Base-by-base conservation (phyloP, 2,888 invertebrate species). In the Branchellion lobata region DNA sequence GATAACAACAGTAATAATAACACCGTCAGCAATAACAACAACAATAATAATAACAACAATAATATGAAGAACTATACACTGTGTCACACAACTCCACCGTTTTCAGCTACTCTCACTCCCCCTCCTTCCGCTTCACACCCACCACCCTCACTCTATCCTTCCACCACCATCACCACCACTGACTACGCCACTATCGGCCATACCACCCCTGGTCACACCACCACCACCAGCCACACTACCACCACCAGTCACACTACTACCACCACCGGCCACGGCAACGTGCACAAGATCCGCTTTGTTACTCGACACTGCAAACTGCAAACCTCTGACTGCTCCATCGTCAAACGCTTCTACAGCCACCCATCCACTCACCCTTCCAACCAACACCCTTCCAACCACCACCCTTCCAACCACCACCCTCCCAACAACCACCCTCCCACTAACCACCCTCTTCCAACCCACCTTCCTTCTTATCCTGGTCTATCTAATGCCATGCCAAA, bases 311-410 rank as follows among this genome's bases (percentile, higher is more conserved):
- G 8, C 8, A 40, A 40, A 14, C 40, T 8, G 5, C 8, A 40
- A 40, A 14, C 8, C 5, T 8, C 14, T 14, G 40, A 40, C 40
- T 8, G 40, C 8, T 8, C 8, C 40, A 8, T 5, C 40, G 8
- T 40, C 40, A 40, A 40, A 40, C 5, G 40, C 8, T 40, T 40
- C 40, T 40, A 40, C 40, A 94, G 94, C 88, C 97, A 96, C 87
- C 95, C 97, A 88, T 96, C 96, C 85, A 92, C 93, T 0, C 98
- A 99, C 88, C 96, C 96, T 86, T 91, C 95, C 14, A 92, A 92
- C 72, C 91, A 93, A 29, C 92, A 92, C 86, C 94, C 94, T 40
- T 92, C 95, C 79, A 78, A 40, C 40, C 40, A 40, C 40, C 5
- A 8, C 40, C 40, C 40, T 14, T 14, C 14, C 40, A 40, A 40